Percentiles rank a stretch among this genome's conserved stretches.
phyloP scores from a whole-genome alignment of 2,797 vertebrate genomes.

The Merluccius polli region DNA sequence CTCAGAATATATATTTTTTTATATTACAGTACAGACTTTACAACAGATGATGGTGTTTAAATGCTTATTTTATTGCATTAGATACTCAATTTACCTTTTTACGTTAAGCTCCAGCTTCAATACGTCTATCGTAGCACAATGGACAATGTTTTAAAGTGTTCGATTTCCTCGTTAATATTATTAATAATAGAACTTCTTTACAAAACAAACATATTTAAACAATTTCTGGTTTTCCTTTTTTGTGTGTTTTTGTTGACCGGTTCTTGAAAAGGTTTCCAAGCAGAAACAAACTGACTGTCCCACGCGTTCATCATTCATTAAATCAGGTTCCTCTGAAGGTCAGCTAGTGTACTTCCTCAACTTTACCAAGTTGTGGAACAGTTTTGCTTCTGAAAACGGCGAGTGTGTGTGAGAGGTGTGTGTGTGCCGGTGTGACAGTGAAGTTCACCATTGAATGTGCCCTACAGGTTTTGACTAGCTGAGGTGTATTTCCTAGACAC shows the following conservation, averaged over 20 bases:
- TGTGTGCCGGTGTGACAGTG: background rate
- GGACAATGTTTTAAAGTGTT: constrained; percentile 63
- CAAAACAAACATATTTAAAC: constrained; percentile 73
- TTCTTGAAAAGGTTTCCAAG: constrained; percentile 47
- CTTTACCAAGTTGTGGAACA: constrained; percentile 44
- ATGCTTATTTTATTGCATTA: constrained; percentile 77
- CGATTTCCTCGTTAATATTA: constrained; percentile 57
- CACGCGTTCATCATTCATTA: constrained; percentile 40
- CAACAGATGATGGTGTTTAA: constrained; percentile 73
- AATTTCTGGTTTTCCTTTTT: constrained; percentile 45
- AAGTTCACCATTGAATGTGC: background rate
- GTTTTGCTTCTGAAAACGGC: constrained; percentile 45
- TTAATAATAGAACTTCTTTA: constrained; percentile 67
- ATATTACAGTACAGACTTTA: constrained; percentile 82
- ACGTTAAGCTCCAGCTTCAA: constrained; percentile 66
- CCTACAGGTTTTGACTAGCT: background rate
- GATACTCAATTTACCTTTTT: constrained; percentile 66
- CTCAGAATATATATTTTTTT: constrained; percentile 67
- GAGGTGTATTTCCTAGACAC: background rate
- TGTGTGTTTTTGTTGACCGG: constrained; percentile 24
- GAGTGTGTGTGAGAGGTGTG: constrained; percentile 30
- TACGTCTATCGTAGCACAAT: constrained; percentile 54
- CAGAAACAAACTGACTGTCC: constrained; percentile 49
- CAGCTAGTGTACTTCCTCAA: constrained; percentile 19
- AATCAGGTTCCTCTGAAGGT: constrained; percentile 43